These are phyloP conservation scores for Lota lota DNA, from an alignment of 2,113 vertebrate genomes.

Conservation along the genomic window DNA sequence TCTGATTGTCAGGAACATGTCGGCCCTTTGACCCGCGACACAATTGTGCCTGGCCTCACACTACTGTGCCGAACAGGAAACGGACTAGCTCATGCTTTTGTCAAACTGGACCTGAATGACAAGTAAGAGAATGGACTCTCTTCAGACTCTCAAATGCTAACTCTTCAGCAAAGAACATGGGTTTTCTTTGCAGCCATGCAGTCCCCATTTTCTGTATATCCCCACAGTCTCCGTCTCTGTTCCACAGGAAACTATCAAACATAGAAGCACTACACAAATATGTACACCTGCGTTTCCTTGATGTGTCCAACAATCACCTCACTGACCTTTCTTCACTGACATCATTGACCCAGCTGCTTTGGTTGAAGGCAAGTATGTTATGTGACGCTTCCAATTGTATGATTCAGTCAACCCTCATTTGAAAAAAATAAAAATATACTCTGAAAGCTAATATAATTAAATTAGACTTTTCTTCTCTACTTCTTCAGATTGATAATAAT, in stretches of 20 bases:
- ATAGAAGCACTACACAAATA: constrained; percentile 76
- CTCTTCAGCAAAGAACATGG: neutral
- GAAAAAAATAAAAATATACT: too few relatives aligned
- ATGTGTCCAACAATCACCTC: constrained; percentile 85
- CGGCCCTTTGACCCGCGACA: constrained; percentile 72
- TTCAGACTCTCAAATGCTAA: too few relatives aligned
- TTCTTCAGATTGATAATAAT: constrained; percentile 76
- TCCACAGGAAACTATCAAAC: constrained; percentile 78
- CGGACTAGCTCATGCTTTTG: constrained; percentile 84
- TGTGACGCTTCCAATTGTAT: neutral
- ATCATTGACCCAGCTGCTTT: constrained; percentile 83
- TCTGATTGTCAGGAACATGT: constrained; percentile 30
- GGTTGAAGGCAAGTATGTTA: constrained; percentile 77
- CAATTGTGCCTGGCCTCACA: constrained; percentile 79
- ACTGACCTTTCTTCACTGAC: constrained; percentile 81
- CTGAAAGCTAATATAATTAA: too few relatives aligned
- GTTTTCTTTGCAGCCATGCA: neutral
- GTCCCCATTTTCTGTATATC: neutral
- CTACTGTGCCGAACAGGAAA: constrained; percentile 80
- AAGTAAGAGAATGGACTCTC: constrained; percentile 68
- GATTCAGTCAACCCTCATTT: neutral
- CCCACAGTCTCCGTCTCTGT: neutral
- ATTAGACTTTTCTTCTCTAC: neutral
- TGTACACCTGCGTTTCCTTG: constrained; percentile 87
- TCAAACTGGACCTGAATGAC: constrained; percentile 79